Percentiles rank a stretch among this genome's conserved stretches.
phyloP scores from a whole-genome alignment of 2,797 vertebrate species.

The Adelosebastes latens region DNA sequence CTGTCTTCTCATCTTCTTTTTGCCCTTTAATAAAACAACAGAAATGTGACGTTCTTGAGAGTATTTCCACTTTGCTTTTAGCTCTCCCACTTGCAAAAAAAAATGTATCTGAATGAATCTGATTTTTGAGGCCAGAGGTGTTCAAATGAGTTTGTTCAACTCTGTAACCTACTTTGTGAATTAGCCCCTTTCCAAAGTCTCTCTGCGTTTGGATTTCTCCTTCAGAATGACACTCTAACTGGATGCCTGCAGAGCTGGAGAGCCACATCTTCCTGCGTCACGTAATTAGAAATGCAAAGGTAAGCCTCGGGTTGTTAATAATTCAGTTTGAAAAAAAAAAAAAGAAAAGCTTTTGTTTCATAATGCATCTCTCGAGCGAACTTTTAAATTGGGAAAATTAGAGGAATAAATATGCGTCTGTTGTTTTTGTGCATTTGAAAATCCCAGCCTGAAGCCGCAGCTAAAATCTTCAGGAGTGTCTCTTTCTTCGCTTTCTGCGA shows the following conservation, averaged over 20 bases:
- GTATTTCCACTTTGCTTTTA: not conserved
- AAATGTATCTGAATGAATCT: conserved; percentile 1
- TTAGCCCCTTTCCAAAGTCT: conserved; percentile 1
- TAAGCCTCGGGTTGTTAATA: conserved; percentile 70
- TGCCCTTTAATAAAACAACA: conserved; percentile 17
- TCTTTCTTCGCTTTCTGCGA: conserved; percentile 6
- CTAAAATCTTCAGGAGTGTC: conserved; percentile 41
- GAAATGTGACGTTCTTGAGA: not conserved
- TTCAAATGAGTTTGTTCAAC: conserved; percentile 36
- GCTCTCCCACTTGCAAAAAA: not conserved
- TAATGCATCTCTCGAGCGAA: conserved; percentile 65
- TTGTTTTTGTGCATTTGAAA: conserved; percentile 60
- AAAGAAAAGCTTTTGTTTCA: conserved; percentile 65
- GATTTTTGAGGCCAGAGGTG: conserved; percentile 34
- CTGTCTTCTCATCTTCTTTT: not conserved
- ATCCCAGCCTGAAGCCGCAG: conserved; percentile 59
- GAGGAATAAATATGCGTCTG: conserved; percentile 59
- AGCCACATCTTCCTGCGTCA: conserved; percentile 39
- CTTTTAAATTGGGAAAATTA: conserved; percentile 75
- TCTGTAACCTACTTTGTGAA: conserved; percentile 62
- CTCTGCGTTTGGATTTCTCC: conserved; percentile 47
- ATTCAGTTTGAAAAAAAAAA: conserved; percentile 50
- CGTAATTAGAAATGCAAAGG: conserved; percentile 78
- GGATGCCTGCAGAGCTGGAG: conserved; percentile 57
- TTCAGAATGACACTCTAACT: conserved; percentile 47